Conservation (phyloP, 1,140 invertebrate genomes). For the Pseudoatta argentina region DNA sequence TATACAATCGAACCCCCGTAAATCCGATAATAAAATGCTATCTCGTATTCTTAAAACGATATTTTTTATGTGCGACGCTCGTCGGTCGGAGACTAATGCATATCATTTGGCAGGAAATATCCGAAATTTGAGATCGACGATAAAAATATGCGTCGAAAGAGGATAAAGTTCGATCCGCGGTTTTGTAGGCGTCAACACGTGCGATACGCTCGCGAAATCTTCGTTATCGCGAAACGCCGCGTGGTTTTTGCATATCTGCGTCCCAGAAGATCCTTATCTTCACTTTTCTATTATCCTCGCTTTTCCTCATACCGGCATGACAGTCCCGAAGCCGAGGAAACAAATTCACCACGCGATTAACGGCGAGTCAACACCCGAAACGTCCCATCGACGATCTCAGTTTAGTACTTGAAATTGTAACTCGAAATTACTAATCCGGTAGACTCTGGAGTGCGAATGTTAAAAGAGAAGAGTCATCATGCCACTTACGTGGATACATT, state of each 20-base stretch:
- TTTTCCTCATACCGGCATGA: not conserved
- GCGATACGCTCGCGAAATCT: not conserved
- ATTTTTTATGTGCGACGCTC: too few species aligned
- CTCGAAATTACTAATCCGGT: not conserved
- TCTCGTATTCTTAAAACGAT: too few species aligned
- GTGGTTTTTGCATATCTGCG: not conserved
- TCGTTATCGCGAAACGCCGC: not conserved
- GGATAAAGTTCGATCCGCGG: not conserved
- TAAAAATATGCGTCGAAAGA: not conserved
- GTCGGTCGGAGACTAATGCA: not conserved
- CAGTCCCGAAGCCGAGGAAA: not conserved
- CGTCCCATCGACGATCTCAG: not conserved
- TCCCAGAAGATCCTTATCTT: not conserved
- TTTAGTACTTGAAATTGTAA: not conserved
- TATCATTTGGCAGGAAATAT: not conserved
- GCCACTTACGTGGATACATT: constrained; percentile 68
- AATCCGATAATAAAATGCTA: too few species aligned
- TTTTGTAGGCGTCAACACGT: constrained; percentile 19
- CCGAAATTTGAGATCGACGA: not conserved
- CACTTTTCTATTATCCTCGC: not conserved
- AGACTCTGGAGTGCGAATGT: not conserved
- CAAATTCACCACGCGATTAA: not conserved
- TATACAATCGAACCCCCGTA: too few species aligned
- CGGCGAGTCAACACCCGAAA: not conserved
- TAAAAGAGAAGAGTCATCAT: constrained; percentile 66